Evolutionary conservation across 2,888 invertebrate genomes (phyloP), one percentile per base, ranked within the genome.

Genomic region (Nomada ruficornis): DNA sequence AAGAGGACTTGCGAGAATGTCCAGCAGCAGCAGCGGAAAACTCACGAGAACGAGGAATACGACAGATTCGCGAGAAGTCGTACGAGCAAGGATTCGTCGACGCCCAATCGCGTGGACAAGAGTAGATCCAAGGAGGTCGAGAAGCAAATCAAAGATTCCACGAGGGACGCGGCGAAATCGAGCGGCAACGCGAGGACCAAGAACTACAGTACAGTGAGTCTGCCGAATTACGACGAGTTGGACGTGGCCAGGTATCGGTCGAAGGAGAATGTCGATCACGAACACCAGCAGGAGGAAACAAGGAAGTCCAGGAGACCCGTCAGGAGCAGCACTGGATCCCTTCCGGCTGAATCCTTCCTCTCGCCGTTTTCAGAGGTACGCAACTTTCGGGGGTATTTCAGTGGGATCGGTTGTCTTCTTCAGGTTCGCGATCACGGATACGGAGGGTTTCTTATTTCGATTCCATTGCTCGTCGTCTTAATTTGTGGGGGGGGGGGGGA

Each of bases 171-270:
- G 20, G 78, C 54, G 65, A 69, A 62, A 57, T 71, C 77, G 85
- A 76, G 65, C 63, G 64, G 63, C 52, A 85, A 85, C 76, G 83
- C 79, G 20, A 87, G 84, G 80, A 72, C 81, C 80, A 95, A 95
- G 90, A 95, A 94, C 86, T 91, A 93, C 72, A 95, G 95, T 65
- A 94, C 95, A 4, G 94, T 94, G 73, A 95, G 95, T 23, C 89
- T 95, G 75, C 95, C 95, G 20, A 95, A 95, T 91, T 95, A 95
- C 90, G 94, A 92, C 86, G 95, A 95, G 85, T 90, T 95, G 64
- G 88, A 85, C 60, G 73, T 77, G 79, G 52, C 81, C 64, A 83
- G 87, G 71, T 86, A 83, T 60, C 88, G 91, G 54, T 86, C 89
- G 47, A 90, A 90, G 68, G 92, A 91, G 11, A 82, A 93, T 44